A percentile compares a stretch with the other conserved stretches of the same genome.
phyloP scores from a whole-genome alignment of 2,797 vertebrate genomes.

The Mormyrus proboscirostris region DNA sequence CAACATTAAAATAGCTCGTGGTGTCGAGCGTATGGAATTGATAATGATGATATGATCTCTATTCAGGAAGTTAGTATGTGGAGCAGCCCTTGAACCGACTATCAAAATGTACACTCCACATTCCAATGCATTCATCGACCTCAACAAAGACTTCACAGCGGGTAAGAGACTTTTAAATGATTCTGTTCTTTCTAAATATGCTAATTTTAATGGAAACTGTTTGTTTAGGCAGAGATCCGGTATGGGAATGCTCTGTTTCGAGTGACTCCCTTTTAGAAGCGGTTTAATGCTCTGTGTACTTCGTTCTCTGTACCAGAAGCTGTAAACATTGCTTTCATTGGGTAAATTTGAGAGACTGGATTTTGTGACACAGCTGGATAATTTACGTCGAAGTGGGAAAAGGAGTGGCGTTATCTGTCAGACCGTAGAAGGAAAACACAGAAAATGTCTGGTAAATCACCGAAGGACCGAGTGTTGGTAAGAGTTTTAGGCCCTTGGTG shows the following conservation, averaged over 20 bases:
- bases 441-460: neutral
- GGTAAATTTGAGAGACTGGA: neutral
- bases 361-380: neutral
- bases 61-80: slow-evolving; percentile 63
- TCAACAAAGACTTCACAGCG: slow-evolving; percentile 88
- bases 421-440: neutral
- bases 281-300: neutral
- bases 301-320: neutral
- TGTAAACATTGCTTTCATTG: neutral
- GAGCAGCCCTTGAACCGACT: slow-evolving; percentile 52
- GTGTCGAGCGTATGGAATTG: neutral
- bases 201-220: neutral
- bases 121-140: slow-evolving; percentile 90
- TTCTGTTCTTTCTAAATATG: neutral
- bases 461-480: neutral
- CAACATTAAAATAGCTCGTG: neutral
- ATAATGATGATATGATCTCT: neutral
- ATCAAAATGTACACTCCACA: slow-evolving; percentile 72
- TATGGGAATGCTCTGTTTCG: neutral
- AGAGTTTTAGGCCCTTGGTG: neutral
- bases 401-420: neutral
- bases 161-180: slow-evolving; percentile 60
- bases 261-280: neutral
- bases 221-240: neutral
- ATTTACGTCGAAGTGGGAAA: neutral